Evolutionary conservation across 2,797 vertebrate genomes (phyloP).

Genomic region (Kryptolebias ocellatus): DNA sequence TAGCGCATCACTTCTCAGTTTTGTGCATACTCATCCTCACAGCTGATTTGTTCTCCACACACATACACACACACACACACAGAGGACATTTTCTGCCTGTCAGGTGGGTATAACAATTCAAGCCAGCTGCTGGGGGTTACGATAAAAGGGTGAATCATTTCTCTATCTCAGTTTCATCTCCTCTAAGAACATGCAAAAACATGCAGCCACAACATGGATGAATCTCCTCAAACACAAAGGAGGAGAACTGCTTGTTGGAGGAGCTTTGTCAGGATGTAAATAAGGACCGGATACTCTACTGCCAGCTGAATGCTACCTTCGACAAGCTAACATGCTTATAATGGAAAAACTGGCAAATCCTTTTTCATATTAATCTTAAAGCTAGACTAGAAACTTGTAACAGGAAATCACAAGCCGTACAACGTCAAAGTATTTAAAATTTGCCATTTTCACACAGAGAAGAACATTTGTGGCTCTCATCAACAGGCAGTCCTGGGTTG

Average conservation of each 20-base stretch:
- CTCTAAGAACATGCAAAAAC: slow-evolving; percentile 44
- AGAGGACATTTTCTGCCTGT: slow-evolving; percentile 7
- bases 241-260: slow-evolving; percentile 9
- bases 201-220: slow-evolving; percentile 25
- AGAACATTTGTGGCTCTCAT: slow-evolving; percentile 3
- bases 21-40: slow-evolving; percentile 34
- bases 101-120: slow-evolving; percentile 41
- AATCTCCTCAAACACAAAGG: background rate
- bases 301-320: slow-evolving; percentile 9
- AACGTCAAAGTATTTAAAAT: background rate
- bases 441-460: background rate
- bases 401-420: background rate
- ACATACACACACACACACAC: slow-evolving; percentile 32
- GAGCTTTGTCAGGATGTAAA: background rate
- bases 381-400: too few relatives aligned
- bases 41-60: slow-evolving; percentile 62
- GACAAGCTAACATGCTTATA: slow-evolving; percentile 6
- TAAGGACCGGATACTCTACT: background rate
- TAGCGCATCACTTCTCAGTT: slow-evolving; percentile 71
- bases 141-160: slow-evolving; percentile 18
- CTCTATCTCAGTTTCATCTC: slow-evolving; percentile 25
- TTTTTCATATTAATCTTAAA: too few relatives aligned
- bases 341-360: too few relatives aligned
- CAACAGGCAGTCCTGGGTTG: slow-evolving; percentile 28
- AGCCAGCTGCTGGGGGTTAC: slow-evolving; percentile 27